phyloP scores from a whole-genome alignment of 2,797 vertebrate genomes.

The Urosaurus nigricauda region DNA sequence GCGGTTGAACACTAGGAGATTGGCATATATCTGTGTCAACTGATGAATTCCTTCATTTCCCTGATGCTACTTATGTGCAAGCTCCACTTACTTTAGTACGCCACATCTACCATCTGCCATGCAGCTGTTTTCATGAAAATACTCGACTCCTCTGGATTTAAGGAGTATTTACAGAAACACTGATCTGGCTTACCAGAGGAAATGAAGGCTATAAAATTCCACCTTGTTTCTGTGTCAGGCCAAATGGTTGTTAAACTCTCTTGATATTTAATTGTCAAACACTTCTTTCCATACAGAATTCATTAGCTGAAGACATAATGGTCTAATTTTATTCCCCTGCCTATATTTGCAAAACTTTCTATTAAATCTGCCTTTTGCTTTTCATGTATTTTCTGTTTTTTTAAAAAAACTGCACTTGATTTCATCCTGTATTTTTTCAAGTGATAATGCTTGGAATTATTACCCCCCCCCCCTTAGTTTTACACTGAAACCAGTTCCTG shows the following conservation, averaged over 20 bases:
- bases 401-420: constrained; percentile 13
- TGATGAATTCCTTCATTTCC: background rate
- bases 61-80: background rate
- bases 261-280: constrained; percentile 25
- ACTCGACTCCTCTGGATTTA: constrained; percentile 10
- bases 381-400: constrained; percentile 11
- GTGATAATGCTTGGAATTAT: constrained; percentile 42
- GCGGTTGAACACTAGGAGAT: background rate
- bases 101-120: background rate
- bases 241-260: background rate
- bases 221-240: background rate
- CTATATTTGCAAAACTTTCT: constrained; percentile 21
- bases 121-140: background rate
- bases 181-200: constrained; percentile 1
- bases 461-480: constrained; percentile 36
- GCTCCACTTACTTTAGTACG: background rate
- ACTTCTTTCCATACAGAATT: background rate
- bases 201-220: background rate
- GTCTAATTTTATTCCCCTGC: constrained; percentile 14
- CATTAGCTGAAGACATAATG: background rate
- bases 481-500: constrained; percentile 36
- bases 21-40: background rate
- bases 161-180: background rate
- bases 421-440: constrained; percentile 38
- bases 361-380: constrained; percentile 16